Base-by-base conservation (phyloP, 2,113 vertebrate species). In the Chlamydotis undulata region DNA sequence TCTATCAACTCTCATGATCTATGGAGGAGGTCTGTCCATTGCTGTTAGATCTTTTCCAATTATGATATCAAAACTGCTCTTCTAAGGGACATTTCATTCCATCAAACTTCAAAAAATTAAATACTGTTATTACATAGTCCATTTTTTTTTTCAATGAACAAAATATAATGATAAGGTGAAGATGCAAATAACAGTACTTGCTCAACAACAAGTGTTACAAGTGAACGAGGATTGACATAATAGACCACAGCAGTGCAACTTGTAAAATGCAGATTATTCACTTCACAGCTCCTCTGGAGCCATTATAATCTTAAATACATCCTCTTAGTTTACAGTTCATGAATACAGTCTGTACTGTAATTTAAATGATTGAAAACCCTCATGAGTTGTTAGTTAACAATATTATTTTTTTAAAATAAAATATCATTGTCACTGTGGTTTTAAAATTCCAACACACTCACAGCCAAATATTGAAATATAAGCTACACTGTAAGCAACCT, bases 181-280 rank as follows among this genome's bases (percentile, higher is more conserved):
- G 65, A 89, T 67, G 61, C 57, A 96, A 84, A 82, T 82, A 89
- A 69, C n/a, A 79, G 86, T 22, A 71, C 35, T 91, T 57, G 65
- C 50, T 87, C 65, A 76, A 75, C 56, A 93, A 70, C 80, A 93
- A 94, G 49, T 37, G 52, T 10, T 81, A 61, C 17, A 57, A 94
- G 50, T 52, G 69, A 92, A 91, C 79, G 86, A 94, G 65, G 77
- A 82, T 16, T 91, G 86, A 87, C 77, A 93, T 53, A 71, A 90
- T 19, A 94, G 91, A 89, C 83, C 80, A 91, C 61, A 92, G 83
- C 69, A 82, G 35, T 4, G 19, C 19, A 87, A 92, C 61, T 69
- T 73, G 61, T 84, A 87, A 96, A 91, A 94, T 56, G 50, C 55
- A 92, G 74, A 87, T 97, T 91, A 92, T 37, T 93, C 83, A 89